Evolutionary conservation across 2,888 invertebrate genomes (phyloP), one percentile per base, ranked within the genome.

Genomic region (Drosophila yooni): DNA sequence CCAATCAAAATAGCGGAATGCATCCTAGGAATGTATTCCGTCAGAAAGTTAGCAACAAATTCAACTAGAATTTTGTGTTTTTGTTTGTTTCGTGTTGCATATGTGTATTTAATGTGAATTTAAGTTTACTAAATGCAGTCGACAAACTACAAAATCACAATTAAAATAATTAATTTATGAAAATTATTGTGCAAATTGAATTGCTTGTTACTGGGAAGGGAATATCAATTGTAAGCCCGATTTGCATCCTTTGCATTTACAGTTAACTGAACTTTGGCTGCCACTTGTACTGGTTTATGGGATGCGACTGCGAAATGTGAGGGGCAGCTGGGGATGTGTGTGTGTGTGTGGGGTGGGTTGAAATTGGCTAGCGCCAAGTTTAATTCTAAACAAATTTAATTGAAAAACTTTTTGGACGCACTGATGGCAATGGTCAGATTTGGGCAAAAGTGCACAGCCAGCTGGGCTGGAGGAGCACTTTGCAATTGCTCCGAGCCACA

Each of bases 371-470:
- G 57, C 67, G 81, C 76, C 78, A 84, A 86, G 85, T 84, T 85
- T 83, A 86, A 86, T 88, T 86, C 88, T 88, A 88, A 88, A 83
- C 82, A 87, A 88, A 87, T 88, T 87, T 86, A 87, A 87, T 87
- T 87, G 87, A 88, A 87, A 87, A 87, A 87, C 84, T 87, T 88
- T 87, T 62, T 36, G 66, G 62, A 74, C 70, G 79, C 69, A 63
- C 71, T 62, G 80, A 76, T 77, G 88, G 29, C 81, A 74, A 79
- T 78, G 83, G 85, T 81, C 80, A 80, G 83, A 79, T 88, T 83
- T 69, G 62, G 63, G 64, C 51, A 51, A 78, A 67, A 70, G 53
- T 66, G 72, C 60, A 48, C 34, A 46, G 48, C 27, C n/a, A 59
- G 52, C 54, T 51, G 51, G 13, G 57, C 21, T 15, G 36, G 27